Evolutionary conservation across 2,797 vertebrate species (phyloP).

Genomic region (Micrastur ruficollis): DNA sequence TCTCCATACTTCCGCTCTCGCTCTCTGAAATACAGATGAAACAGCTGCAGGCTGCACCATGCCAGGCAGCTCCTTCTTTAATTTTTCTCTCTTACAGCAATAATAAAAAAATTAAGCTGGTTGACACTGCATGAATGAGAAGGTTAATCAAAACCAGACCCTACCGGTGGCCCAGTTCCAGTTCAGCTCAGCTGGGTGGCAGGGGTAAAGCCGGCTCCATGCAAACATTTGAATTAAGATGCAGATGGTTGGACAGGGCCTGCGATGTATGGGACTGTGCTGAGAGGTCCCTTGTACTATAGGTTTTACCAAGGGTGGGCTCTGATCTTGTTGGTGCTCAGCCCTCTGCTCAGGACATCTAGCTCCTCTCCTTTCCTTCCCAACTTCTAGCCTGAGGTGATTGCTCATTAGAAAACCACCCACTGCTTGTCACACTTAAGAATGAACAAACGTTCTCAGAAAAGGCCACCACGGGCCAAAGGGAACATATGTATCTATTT

Average conservation of each 20-base stretch:
- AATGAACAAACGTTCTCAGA: slow-evolving; percentile 10
- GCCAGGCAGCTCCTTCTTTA: slow-evolving; percentile 33
- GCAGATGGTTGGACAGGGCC: background rate
- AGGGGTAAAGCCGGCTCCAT: background rate
- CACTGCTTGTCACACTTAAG: background rate
- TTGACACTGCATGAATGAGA: background rate
- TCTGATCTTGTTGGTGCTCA: background rate
- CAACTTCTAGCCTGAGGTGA: background rate
- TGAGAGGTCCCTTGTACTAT: background rate
- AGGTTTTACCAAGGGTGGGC: background rate
- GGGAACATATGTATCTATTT: background rate
- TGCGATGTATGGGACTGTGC: background rate
- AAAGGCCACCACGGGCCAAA: background rate
- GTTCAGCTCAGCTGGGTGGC: background rate
- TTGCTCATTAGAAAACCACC: slow-evolving; percentile 10
- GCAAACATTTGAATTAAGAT: background rate
- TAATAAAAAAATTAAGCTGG: slow-evolving; percentile 15
- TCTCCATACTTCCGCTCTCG: background rate
- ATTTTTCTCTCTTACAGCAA: slow-evolving; percentile 27
- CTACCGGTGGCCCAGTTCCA: background rate
- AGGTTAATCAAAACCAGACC: slow-evolving; percentile 39
- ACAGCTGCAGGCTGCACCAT: slow-evolving; percentile 33
- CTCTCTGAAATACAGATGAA: slow-evolving; percentile 40
- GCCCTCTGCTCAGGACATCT: background rate
- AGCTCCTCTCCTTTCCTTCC: background rate